Conservation (phyloP, 2,113 vertebrate genomes). For the Chroicocephalus ridibundus region DNA sequence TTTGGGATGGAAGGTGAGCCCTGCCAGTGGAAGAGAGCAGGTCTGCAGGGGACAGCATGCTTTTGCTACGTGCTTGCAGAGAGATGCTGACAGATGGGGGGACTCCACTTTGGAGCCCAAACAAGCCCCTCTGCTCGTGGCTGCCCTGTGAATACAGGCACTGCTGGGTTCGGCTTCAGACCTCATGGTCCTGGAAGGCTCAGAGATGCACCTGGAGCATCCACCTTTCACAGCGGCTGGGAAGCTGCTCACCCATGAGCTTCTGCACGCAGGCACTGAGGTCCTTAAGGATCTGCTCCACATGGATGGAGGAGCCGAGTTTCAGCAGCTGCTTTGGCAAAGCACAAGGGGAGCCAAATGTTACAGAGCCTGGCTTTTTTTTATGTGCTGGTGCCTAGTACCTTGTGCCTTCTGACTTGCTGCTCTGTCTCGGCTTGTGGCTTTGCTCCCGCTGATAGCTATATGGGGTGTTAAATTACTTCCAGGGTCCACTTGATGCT, state of each 20-base stretch:
- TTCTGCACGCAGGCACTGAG: not conserved
- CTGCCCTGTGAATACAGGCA: not conserved
- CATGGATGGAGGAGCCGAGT: not conserved
- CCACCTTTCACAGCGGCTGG: fast-evolving
- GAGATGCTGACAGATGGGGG: not conserved
- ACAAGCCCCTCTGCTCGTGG: not conserved
- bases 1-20: not conserved
- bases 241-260: not conserved
- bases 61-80: not conserved
- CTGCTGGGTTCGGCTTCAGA: not conserved
- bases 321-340: not conserved
- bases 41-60: fast-evolving
- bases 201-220: not conserved
- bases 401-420: not conserved
- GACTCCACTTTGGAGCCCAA: not conserved
- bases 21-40: not conserved
- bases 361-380: not conserved
- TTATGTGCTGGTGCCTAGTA: not conserved
- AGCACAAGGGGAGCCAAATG: fast-evolving
- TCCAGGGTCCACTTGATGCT: not conserved
- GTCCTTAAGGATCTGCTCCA: not conserved
- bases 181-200: not conserved
- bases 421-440: fast-evolving
- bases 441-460: not conserved
- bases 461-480: not conserved